Evolutionary conservation across 1,140 invertebrate genomes (phyloP), one percentile per base, ranked within the genome.

Genomic region (Ostrea denselamellosa): DNA sequence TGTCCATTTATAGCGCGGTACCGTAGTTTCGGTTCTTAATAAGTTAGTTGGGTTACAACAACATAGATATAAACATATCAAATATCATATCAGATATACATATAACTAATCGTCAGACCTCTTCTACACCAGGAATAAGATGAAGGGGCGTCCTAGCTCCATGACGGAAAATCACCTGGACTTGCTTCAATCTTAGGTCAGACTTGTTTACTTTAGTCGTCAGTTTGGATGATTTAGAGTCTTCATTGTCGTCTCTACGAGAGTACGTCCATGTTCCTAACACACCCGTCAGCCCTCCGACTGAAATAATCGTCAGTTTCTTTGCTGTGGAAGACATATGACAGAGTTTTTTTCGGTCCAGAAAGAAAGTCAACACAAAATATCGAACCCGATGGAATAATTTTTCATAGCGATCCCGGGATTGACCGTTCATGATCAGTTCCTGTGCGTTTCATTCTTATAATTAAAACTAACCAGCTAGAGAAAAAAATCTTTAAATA

Each of bases 311-410:
- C 22, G 28, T 14, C 12, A 77, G 25, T 77, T 77, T 77, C 68
- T 77, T 34, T 10, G 8, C 28, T 77, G 68, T 28, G 25, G 68
- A 77, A 77, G 68, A 34, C 68, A 77, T 77, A 34, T 28, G 68
- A 28, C 68, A 77, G 68, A 77, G 68, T 28, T 77, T 28, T n/a
- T 44, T 77, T 77, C 68, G 68, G n/a, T 19, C 68, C 8, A 77
- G 28, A 28, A 9, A 10, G 22, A 77, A 8, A 77, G 56, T 14
- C 2, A 62, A 28, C 22, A 77, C 25, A 44, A 34, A 28, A 77
- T 17, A 25, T 34, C 68, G 68, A 77, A 17, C 68, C 68, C 68
- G 68, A 34, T 77, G 68, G 14, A 14, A 17, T 19, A 62, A 62
- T 19, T 19, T 17, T 44, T 44, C 34, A 44, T 44, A 44, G 34